phyloP scores from a whole-genome alignment of 2,113 vertebrate species.

The Delphinapterus leucas region DNA sequence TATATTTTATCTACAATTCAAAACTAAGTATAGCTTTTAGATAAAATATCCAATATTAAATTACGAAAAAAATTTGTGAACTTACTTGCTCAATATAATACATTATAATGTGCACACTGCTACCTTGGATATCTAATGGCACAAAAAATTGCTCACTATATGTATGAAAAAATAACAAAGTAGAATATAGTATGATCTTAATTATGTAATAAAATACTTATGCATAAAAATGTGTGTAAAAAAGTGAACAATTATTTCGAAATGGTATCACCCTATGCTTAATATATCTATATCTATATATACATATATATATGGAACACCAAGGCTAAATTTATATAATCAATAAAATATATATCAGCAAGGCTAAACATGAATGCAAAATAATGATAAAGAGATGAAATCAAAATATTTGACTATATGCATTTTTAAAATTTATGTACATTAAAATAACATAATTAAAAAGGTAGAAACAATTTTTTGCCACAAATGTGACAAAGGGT shows the following conservation, averaged over 20 bases:
- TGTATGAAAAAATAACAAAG: neutral
- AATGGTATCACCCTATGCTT: neutral
- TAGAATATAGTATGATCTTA: neutral
- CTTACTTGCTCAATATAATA: neutral
- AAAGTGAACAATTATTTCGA: neutral
- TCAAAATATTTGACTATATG: neutral
- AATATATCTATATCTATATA: neutral
- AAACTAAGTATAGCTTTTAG: neutral
- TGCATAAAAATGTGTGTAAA: neutral
- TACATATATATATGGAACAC: neutral
- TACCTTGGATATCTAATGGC: neutral
- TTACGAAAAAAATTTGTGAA: neutral
- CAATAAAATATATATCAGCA: neutral
- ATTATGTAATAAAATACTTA: neutral
- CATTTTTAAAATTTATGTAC: neutral
- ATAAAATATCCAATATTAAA: conserved; percentile 24
- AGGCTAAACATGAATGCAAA: neutral
- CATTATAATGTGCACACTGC: neutral
- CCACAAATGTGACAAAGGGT: neutral
- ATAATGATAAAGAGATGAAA: neutral
- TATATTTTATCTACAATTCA: neutral
- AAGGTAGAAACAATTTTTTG: neutral
- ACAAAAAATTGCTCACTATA: neutral
- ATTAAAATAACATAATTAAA: neutral
- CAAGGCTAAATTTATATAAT: neutral